These are phyloP conservation scores for Ophthalmotilapia sp. DNA, from an alignment of 2,113 vertebrate species.

Conservation along the genomic window DNA sequence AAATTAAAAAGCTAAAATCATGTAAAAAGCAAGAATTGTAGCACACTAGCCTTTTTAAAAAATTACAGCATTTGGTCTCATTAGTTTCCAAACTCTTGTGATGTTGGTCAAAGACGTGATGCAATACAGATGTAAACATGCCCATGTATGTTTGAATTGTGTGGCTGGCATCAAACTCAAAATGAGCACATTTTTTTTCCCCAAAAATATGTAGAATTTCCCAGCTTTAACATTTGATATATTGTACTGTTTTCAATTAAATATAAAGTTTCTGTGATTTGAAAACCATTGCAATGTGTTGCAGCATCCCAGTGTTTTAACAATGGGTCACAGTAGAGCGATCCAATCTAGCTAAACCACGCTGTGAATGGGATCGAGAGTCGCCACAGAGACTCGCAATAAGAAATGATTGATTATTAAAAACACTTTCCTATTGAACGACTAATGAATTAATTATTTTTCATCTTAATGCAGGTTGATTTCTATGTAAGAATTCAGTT, in stretches of 20 bases:
- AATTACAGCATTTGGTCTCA: background rate
- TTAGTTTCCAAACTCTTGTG: background rate
- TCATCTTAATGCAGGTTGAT: background rate
- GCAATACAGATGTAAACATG: background rate
- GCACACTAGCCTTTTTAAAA: background rate
- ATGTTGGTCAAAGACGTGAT: background rate
- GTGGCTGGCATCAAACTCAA: background rate
- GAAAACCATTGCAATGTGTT: background rate
- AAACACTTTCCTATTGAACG: fast-evolving
- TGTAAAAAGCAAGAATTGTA: background rate
- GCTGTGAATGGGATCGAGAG: background rate
- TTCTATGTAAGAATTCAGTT: background rate
- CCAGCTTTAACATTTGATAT: background rate
- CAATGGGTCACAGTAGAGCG: background rate
- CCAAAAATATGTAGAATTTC: background rate
- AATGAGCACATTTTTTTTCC: background rate
- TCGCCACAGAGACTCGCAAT: fast-evolving
- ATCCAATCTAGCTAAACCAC: background rate
- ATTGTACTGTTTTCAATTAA: background rate
- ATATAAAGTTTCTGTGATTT: background rate
- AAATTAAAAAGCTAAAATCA: background rate
- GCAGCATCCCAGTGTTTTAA: background rate
- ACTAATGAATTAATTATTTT: fast-evolving
- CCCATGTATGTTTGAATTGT: background rate
- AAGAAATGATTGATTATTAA: background rate